phyloP scores from a whole-genome alignment of 1,140 invertebrate species.

The Calephelis nemesis region DNA sequence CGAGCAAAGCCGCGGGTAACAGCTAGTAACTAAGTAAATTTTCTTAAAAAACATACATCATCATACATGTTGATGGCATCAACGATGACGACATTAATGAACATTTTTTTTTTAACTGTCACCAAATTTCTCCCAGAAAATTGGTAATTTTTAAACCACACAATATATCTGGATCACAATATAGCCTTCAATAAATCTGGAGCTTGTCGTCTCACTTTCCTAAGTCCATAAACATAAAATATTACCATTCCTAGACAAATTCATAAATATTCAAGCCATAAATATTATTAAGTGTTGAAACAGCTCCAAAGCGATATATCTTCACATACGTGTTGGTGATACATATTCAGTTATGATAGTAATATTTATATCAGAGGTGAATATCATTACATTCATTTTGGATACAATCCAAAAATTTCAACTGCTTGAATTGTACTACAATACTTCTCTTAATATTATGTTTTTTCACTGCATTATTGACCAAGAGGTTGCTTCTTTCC shows the following conservation, averaged over 20 bases:
- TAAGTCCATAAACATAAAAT: slow-evolving; percentile 15
- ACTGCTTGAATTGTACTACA: neutral
- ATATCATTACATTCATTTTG: slow-evolving; percentile 3
- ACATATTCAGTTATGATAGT: slow-evolving; percentile 5
- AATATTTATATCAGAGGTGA: neutral
- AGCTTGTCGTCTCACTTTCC: neutral
- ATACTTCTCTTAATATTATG: too few relatives aligned
- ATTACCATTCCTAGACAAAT: slow-evolving; percentile 3
- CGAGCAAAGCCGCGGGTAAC: too few relatives aligned
- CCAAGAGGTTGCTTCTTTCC: too few relatives aligned
- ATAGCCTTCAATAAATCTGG: neutral
- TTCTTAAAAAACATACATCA: too few relatives aligned
- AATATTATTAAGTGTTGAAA: slow-evolving; percentile 11
- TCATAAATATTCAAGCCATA: slow-evolving; percentile 15
- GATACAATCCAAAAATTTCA: neutral
- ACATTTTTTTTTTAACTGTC: too few relatives aligned
- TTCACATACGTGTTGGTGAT: slow-evolving; percentile 7
- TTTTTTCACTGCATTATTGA: too few relatives aligned
- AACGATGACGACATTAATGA: too few relatives aligned
- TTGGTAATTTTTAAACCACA: too few relatives aligned
- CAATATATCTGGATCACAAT: neutral
- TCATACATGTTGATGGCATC: too few relatives aligned
- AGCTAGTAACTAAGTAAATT: too few relatives aligned
- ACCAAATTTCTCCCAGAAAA: too few relatives aligned
- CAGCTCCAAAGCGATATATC: slow-evolving; percentile 11